phyloP scores from a whole-genome alignment of 1,140 invertebrate species.

The Ooceraea biroi region DNA sequence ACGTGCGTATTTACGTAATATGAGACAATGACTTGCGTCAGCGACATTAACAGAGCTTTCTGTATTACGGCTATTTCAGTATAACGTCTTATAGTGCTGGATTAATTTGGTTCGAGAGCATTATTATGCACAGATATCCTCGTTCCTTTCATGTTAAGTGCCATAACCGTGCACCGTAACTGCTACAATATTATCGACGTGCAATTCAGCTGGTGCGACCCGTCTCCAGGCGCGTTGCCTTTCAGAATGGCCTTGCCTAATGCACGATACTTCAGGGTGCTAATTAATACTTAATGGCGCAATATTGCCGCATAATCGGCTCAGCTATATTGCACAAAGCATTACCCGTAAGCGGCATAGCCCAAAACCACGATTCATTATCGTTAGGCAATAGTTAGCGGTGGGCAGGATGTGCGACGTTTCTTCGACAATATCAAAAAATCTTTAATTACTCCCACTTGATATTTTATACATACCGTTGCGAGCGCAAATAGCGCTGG shows the following conservation, averaged over 20 bases:
- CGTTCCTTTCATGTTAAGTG: not conserved
- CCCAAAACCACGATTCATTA: constrained; percentile 19
- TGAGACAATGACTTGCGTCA: too few species aligned
- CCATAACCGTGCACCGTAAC: not conserved
- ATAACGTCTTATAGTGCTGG: too few species aligned
- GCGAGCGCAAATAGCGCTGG: too few species aligned
- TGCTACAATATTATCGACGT: constrained; percentile 42
- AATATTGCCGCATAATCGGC: constrained; percentile 65
- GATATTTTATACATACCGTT: too few species aligned
- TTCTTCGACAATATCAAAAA: constrained; percentile 41
- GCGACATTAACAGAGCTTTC: too few species aligned
- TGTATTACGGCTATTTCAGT: too few species aligned
- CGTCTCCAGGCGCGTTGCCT: not conserved
- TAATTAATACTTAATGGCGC: constrained; percentile 74
- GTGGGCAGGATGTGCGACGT: constrained; percentile 34
- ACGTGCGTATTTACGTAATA: too few species aligned
- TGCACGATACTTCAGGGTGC: constrained; percentile 45
- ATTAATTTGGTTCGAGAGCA: not conserved
- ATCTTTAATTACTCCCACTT: constrained; percentile 23
- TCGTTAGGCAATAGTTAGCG: not conserved
- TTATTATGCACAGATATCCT: constrained; percentile 9
- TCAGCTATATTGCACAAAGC: constrained; percentile 63
- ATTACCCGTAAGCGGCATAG: constrained; percentile 23
- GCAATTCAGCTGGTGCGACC: not conserved
- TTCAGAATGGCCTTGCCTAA: constrained; percentile 2